A percentile compares a stretch with the other conserved stretches of the same genome.
phyloP scores from a whole-genome alignment of 2,797 vertebrate species.

The Psittacula derbiana region DNA sequence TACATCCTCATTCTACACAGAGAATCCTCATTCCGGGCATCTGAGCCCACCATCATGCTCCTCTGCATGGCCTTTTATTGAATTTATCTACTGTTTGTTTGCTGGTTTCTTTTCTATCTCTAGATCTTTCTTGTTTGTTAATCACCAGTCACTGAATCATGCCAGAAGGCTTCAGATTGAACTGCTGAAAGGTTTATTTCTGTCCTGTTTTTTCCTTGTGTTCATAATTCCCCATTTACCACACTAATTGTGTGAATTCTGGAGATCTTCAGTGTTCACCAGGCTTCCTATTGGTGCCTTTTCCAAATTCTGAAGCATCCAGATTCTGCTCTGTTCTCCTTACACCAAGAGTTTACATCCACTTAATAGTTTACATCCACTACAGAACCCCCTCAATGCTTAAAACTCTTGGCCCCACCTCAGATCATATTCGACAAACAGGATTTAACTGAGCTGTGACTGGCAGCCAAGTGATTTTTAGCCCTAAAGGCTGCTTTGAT shows the following conservation, averaged over 20 bases:
- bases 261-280: background rate
- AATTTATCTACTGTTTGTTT: background rate
- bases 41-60: background rate
- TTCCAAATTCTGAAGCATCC: background rate
- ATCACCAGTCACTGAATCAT: background rate
- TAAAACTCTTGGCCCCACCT: background rate
- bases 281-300: background rate
- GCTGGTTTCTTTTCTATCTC: background rate
- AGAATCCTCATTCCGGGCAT: background rate
- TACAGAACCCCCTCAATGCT: background rate
- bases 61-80: background rate
- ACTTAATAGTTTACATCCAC: background rate
- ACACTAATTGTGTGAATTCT: background rate
- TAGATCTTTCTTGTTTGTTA: background rate
- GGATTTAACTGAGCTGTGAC: background rate
- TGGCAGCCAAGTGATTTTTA: background rate
- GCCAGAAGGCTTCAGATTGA: background rate
- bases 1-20: background rate
- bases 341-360: background rate
- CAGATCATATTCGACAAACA: background rate
- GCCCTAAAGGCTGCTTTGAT: background rate
- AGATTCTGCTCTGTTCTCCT: background rate
- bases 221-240: background rate
- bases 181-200: slow-evolving; percentile 8
- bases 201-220: background rate